Base-by-base conservation (phyloP, 2,797 vertebrate genomes). In the Schizopygopsis malacanthus region DNA sequence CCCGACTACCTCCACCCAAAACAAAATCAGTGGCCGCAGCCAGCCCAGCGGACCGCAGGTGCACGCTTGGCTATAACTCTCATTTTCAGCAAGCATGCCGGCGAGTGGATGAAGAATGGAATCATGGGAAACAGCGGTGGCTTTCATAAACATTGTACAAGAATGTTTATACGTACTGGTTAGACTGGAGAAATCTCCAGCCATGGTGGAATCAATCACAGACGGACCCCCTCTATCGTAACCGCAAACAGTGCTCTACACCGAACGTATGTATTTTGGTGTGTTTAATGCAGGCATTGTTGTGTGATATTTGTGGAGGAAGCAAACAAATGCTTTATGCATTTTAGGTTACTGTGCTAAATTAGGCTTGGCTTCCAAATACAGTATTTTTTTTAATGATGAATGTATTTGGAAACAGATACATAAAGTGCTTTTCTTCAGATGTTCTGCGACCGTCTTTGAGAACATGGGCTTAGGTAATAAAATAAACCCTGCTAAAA, bases 121-220 rank as follows among this genome's bases (percentile, higher is more conserved):
- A 91, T 89, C 85, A 84, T 81, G 85, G 72, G 78, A 20, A 87
- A 78, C 87, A 88, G 87, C 86, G 61, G 85, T 79, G 61, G 65
- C 83, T 84, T 85, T 86, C 81, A 88, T 88, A 87, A 91, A 89
- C 89, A 88, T 91, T 91, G 87, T 87, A 91, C 85, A 89, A 88
- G 88, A 73, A 88, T 87, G 88, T 89, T 90, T 33, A 33, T 89
- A 88, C 87, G 83, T 88, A 88, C 65, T 85, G 84, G 87, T 88
- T 85, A 87, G 54, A 87, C 76, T 77, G 79, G 76, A 75, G 84
- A 54, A 85, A 80, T 50, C 78, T 65, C 70, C 41, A 65, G 47
- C 39, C 73, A 81, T 4, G 54, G 63, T 45, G 70, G 80, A 87
- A 76, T 87, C 69, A 72, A 81, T 81, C 88, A 81, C 83, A 79